Conservation (phyloP, 1,140 invertebrate genomes). For the Ceratina japonica region DNA sequence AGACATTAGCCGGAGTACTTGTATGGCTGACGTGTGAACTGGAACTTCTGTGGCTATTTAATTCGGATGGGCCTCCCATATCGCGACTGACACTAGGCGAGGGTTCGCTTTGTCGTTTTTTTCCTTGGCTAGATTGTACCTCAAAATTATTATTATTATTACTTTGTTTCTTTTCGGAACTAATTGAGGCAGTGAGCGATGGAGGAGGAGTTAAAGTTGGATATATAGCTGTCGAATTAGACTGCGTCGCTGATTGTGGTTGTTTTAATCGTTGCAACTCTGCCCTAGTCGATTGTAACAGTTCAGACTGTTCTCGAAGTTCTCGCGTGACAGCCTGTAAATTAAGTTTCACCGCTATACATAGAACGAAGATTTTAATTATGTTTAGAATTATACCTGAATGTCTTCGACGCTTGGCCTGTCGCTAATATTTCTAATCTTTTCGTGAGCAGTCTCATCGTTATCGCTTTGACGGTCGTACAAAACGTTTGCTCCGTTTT, state of each 20-base stretch:
- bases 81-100: conserved; percentile 70
- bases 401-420: conserved; percentile 67
- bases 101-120: conserved; percentile 73
- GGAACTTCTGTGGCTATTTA: conserved; percentile 67
- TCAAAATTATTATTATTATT: conserved; percentile 60
- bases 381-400: conserved; percentile 55
- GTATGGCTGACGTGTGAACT: conserved; percentile 69
- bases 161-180: conserved; percentile 66
- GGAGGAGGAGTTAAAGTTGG: conserved; percentile 62
- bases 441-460: conserved; percentile 57
- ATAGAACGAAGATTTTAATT: neutral
- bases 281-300: conserved; percentile 70
- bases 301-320: conserved; percentile 72
- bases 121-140: conserved; percentile 62
- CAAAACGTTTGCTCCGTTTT: conserved; percentile 47
- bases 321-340: conserved; percentile 71
- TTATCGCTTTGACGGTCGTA: conserved; percentile 64
- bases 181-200: conserved; percentile 33
- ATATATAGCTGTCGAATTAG: conserved; percentile 47
- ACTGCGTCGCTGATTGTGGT: conserved; percentile 47
- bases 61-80: conserved; percentile 54
- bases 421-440: conserved; percentile 52
- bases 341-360: conserved; percentile 1
- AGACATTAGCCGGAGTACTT: conserved; percentile 70
- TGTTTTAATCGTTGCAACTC: conserved; percentile 75